Evolutionary conservation across 2,888 invertebrate genomes (phyloP), one percentile per base, ranked within the genome.

Genomic region (Amphipyra berbera): DNA sequence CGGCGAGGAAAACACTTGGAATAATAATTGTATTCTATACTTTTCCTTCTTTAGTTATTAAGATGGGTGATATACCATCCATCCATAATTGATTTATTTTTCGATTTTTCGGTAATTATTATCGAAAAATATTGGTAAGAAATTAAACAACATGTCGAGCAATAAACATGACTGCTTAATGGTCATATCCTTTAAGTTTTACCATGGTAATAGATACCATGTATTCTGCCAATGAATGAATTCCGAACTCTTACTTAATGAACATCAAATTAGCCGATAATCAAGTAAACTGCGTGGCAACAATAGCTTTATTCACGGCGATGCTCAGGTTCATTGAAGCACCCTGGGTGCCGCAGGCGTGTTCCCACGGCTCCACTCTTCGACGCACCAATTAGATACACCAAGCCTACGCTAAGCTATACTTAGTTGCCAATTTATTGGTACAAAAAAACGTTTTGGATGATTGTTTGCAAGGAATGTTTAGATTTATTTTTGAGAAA

Each of bases 341-440:
- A 68, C 67, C 73, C 72, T 54, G 76, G 52, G 12, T 38, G 82
- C 85, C 83, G 68, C 73, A 46, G 79, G 86, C 81, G 55, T 45
- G 61, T 87, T 89, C 90, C 84, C 90, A 89, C 88, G 88, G 45
- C 44, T 79, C 75, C 65, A 73, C 76, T 79, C 78, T 71, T 65
- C 54, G 64, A 30, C 71, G 63, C 54, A 63, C 79, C 85, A 90
- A 89, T 90, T 88, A 88, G 81, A 83, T 79, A 84, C 83, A 84
- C 81, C 72, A 69, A 46, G 54, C 71, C 74, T 59, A 64, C 49
- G 37, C 68, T 61, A 74, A 72, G 64, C 78, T 80, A 80, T 78
- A 78, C 75, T 80, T 80, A 78, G 68, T 56, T 65, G 70, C 76
- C 73, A 68, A 80, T 78, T 80, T 80, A 78, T 78, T 66, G 53